phyloP scores from a whole-genome alignment of 2,888 invertebrate species.

The Dasypogon diadema region DNA sequence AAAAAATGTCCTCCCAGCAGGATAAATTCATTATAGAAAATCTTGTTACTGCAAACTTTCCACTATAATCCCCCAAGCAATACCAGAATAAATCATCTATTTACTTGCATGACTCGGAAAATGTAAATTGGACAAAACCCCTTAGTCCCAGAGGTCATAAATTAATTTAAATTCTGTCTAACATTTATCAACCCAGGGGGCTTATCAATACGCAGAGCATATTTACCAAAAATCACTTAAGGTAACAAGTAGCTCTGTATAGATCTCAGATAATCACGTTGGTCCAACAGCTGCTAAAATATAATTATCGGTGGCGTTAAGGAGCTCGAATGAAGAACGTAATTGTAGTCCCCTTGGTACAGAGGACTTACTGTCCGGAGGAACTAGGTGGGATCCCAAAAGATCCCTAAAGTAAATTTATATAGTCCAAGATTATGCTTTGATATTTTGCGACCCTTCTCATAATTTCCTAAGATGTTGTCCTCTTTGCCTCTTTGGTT shows the following conservation, averaged over 20 bases:
- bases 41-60: background rate
- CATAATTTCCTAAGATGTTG: background rate
- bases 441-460: constrained; percentile 22
- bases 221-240: constrained; percentile 39
- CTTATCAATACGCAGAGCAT: constrained; percentile 37
- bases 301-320: constrained; percentile 26
- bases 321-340: background rate
- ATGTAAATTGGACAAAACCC: constrained; percentile 16
- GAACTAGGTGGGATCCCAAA: background rate
- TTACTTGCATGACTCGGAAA: constrained; percentile 35
- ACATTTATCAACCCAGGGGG: constrained; percentile 23
- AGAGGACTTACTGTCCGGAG: background rate
- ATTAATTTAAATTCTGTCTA: constrained; percentile 31
- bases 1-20: too few species aligned
- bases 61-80: background rate
- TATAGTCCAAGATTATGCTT: constrained; percentile 28
- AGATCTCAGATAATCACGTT: constrained; percentile 37
- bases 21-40: background rate
- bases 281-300: constrained; percentile 42
- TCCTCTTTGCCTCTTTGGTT: background rate
- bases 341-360: too few species aligned
- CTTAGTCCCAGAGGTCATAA: constrained; percentile 19
- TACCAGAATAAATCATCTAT: constrained; percentile 19
- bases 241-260: constrained; percentile 7
- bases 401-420: constrained; percentile 2